These are phyloP conservation scores for Zelostemma sp. DNA, from an alignment of 1,140 invertebrate species.

Conservation along the genomic window DNA sequence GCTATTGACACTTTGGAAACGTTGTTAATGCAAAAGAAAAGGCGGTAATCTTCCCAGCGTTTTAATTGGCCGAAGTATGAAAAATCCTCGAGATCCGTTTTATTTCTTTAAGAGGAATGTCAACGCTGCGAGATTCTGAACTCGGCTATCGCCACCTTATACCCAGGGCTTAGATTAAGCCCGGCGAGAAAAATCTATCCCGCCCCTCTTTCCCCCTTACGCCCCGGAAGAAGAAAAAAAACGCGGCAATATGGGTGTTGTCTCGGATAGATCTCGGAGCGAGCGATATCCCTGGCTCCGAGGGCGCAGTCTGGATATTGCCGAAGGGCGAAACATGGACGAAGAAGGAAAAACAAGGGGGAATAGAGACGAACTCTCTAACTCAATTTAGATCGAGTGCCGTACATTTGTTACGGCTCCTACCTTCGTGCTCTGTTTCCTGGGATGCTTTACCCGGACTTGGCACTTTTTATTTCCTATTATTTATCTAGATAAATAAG, in stretches of 20 bases:
- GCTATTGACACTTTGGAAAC: constrained; percentile 40
- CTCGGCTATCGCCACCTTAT: constrained; percentile 60
- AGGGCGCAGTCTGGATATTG: constrained; percentile 47
- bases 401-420: constrained; percentile 65
- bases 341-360: constrained; percentile 34
- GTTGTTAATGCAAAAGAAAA: too few relatives aligned
- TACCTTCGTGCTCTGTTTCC: constrained; percentile 38
- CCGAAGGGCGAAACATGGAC: constrained; percentile 27
- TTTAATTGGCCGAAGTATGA: too few relatives aligned
- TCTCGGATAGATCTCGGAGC: constrained; percentile 54
- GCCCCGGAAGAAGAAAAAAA: constrained; percentile 24
- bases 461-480: constrained; percentile 66
- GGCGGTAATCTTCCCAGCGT: too few relatives aligned
- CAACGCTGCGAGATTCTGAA: constrained; percentile 10
- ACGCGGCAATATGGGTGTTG: constrained; percentile 63
- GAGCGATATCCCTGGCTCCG: constrained; percentile 51
- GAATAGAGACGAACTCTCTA: constrained; percentile 55
- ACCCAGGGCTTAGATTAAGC: constrained; percentile 68
- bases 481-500: constrained; percentile 70
- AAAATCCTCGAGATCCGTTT: constrained; percentile 4
- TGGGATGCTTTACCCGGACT: constrained; percentile 42
- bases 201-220: too few relatives aligned
- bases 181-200: constrained; percentile 68
- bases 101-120: too few relatives aligned
- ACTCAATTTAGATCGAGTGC: constrained; percentile 71